These are phyloP conservation scores for Cepaea hortensis DNA, from an alignment of 2,888 invertebrate species.

Conservation along the genomic window DNA sequence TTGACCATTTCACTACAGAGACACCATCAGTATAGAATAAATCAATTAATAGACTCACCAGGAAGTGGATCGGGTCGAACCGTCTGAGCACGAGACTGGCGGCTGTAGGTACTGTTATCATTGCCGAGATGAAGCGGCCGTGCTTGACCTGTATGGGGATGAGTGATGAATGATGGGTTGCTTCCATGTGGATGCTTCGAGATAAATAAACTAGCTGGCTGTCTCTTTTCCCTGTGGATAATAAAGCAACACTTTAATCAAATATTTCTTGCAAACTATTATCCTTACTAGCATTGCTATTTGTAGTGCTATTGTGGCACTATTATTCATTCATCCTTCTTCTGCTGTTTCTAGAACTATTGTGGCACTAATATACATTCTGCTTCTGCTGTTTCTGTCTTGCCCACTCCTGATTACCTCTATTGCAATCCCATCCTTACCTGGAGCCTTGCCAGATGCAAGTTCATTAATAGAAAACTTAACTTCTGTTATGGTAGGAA, in stretches of 20 bases:
- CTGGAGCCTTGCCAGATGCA: too few relatives aligned
- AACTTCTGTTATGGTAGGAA: too few relatives aligned
- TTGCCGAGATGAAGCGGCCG: conserved; percentile 71
- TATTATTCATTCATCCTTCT: too few relatives aligned
- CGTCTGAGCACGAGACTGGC: conserved; percentile 71
- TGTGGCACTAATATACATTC: too few relatives aligned
- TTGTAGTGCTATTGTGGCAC: too few relatives aligned
- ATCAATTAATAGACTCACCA: background rate
- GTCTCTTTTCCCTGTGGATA: conserved; percentile 69
- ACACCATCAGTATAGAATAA: too few relatives aligned
- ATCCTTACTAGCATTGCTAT: background rate
- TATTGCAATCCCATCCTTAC: too few relatives aligned
- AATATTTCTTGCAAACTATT: background rate
- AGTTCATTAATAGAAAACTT: too few relatives aligned
- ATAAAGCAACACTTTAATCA: background rate
- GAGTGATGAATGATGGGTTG: conserved; percentile 57
- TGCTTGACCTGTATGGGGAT: conserved; percentile 68
- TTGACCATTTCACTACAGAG: too few relatives aligned
- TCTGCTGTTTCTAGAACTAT: too few relatives aligned
- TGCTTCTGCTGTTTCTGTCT: too few relatives aligned
- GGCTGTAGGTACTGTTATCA: conserved; percentile 73
- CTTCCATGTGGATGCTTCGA: conserved; percentile 73
- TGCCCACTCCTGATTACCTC: too few relatives aligned
- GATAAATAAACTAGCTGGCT: conserved; percentile 65
- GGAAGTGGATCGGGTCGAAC: conserved; percentile 20